These are phyloP conservation scores for Gambusia affinis DNA, from an alignment of 2,113 vertebrate species.

Conservation along the genomic window DNA sequence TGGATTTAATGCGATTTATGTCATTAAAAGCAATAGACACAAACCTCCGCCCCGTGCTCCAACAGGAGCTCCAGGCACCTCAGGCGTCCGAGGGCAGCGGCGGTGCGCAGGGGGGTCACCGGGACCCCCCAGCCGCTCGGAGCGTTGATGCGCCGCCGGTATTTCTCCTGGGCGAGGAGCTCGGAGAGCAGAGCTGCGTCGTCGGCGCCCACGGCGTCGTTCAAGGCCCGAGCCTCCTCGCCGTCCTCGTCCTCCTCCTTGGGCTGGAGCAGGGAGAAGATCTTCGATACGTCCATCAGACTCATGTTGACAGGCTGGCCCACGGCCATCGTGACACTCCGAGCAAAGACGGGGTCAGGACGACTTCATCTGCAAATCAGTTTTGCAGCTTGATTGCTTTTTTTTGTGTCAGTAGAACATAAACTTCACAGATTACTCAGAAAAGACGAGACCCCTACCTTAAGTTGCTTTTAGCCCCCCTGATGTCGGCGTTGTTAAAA, in stretches of 20 bases:
- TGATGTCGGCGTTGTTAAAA: slow-evolving; percentile 13
- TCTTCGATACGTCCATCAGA: slow-evolving; percentile 93
- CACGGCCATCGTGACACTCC: slow-evolving; percentile 65
- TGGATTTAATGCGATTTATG: too few relatives aligned
- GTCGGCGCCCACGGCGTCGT: slow-evolving; percentile 81
- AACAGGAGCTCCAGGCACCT: slow-evolving; percentile 86
- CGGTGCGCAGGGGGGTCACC: slow-evolving; percentile 87
- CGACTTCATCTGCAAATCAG: slow-evolving; percentile 54
- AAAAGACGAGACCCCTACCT: slow-evolving; percentile 41
- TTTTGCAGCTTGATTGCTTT: not conserved
- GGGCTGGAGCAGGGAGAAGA: slow-evolving; percentile 92
- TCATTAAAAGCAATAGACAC: too few relatives aligned
- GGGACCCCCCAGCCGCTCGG: slow-evolving; percentile 91
- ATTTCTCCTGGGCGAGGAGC: slow-evolving; percentile 85
- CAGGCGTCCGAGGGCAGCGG: slow-evolving; percentile 83
- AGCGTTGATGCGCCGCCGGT: slow-evolving; percentile 84
- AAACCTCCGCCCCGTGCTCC: slow-evolving; percentile 85
- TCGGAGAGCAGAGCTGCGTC: slow-evolving; percentile 75
- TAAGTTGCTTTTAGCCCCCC: slow-evolving; percentile 24
- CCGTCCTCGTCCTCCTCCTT: slow-evolving; percentile 79
- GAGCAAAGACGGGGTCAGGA: slow-evolving; percentile 39
- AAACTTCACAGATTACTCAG: not conserved
- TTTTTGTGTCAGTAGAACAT: not conserved
- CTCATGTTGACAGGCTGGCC: slow-evolving; percentile 80
- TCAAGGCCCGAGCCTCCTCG: slow-evolving; percentile 82